Evolutionary conservation across 2,113 vertebrate genomes (phyloP).

Genomic region (Indicator maculatus): DNA sequence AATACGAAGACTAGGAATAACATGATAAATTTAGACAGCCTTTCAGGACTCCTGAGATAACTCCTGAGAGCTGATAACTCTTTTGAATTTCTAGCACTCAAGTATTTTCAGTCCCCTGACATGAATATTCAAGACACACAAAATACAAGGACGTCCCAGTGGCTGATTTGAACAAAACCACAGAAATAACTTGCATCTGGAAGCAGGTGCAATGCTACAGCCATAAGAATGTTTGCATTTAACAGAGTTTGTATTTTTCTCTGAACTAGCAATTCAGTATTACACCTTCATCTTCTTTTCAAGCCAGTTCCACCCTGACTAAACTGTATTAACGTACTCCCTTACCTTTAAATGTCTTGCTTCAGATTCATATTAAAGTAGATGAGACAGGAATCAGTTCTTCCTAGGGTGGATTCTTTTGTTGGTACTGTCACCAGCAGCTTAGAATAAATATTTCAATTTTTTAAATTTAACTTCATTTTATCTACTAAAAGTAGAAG

Average conservation of each 20-base stretch:
- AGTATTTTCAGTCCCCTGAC: neutral
- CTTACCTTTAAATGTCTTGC: conserved; percentile 15
- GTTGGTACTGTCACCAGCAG: neutral
- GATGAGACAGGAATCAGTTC: neutral
- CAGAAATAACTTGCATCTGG: neutral
- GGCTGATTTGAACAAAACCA: neutral
- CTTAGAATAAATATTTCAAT: neutral
- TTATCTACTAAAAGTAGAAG: neutral
- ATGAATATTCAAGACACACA: neutral
- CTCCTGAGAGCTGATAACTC: neutral
- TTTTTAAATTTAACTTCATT: neutral
- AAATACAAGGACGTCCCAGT: neutral
- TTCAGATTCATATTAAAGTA: neutral
- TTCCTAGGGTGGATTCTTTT: neutral
- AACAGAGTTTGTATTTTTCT: neutral
- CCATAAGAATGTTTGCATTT: neutral
- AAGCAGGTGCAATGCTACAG: neutral
- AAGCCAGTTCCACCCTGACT: conserved; percentile 6
- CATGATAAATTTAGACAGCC: neutral
- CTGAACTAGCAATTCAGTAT: neutral
- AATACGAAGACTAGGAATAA: neutral
- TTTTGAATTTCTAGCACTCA: neutral
- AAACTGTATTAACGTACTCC: conserved; percentile 10
- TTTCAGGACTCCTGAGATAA: neutral
- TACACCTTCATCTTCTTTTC: conserved; percentile 11